These are phyloP conservation scores for Trachymyrmex cornetzi DNA, from an alignment of 1,140 invertebrate genomes.

Conservation along the genomic window DNA sequence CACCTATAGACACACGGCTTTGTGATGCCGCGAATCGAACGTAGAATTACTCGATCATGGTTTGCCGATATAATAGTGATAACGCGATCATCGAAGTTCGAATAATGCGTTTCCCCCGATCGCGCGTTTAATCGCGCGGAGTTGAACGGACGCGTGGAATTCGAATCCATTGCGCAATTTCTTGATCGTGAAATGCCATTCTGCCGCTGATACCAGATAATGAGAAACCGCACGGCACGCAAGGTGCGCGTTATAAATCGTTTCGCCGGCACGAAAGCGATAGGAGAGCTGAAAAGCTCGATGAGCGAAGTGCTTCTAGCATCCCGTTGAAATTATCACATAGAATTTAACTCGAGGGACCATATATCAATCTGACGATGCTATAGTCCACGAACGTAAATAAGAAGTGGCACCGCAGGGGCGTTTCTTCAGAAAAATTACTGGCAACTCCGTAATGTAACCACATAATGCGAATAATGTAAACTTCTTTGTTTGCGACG, in stretches of 20 bases:
- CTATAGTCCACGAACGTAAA: background rate
- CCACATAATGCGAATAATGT: background rate
- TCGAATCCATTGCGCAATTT: slow-evolving; percentile 52
- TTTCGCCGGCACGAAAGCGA: background rate
- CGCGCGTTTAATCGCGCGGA: slow-evolving; percentile 46
- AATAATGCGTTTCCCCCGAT: slow-evolving; percentile 24
- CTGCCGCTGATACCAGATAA: slow-evolving; percentile 49
- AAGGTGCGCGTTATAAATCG: slow-evolving; percentile 44
- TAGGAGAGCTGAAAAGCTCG: slow-evolving; percentile 17
- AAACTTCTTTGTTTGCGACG: background rate
- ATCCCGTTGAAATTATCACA: background rate
- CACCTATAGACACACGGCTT: background rate
- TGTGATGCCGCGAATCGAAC: background rate
- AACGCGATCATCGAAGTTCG: slow-evolving; percentile 46
- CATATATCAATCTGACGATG: background rate
- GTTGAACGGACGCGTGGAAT: slow-evolving; percentile 56
- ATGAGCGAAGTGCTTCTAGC: background rate
- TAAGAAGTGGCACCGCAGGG: too few species aligned
- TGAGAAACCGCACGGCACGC: slow-evolving; percentile 55
- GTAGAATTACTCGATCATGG: too few species aligned
- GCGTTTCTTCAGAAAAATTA: background rate
- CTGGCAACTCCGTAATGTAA: background rate
- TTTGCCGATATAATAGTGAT: slow-evolving; percentile 25
- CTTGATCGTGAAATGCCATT: slow-evolving; percentile 59
- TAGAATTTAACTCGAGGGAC: background rate